Percentiles rank a stretch among this genome's conserved stretches.
Evolutionary conservation across 2,797 vertebrate species (phyloP).

Genomic region (Galaxias olidus): DNA sequence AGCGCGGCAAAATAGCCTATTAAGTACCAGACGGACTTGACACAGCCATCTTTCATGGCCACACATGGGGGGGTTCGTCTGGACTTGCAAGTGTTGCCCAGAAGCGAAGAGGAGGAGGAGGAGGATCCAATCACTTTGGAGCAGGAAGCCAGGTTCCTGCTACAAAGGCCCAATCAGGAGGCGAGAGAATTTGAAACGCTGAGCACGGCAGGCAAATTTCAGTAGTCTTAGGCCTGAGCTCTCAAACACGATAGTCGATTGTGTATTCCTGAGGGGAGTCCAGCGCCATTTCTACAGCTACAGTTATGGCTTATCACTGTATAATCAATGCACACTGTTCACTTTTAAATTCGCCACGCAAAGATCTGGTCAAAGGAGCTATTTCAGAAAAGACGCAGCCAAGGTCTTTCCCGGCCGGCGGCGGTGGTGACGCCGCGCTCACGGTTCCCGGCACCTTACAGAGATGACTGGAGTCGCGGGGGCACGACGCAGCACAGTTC

Average conservation of each 20-base stretch:
- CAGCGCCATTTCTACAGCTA: too few species aligned
- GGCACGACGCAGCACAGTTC: slow-evolving; percentile 42
- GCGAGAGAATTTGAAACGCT: neutral
- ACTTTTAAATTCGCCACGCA: too few species aligned
- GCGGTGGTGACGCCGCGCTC: slow-evolving; percentile 8
- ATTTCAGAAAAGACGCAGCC: neutral
- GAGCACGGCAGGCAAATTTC: too few species aligned
- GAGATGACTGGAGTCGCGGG: slow-evolving; percentile 36
- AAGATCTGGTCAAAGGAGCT: neutral
- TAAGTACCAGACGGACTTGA: slow-evolving; percentile 58
- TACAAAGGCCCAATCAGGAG: slow-evolving; percentile 25
- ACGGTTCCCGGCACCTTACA: slow-evolving; percentile 23
- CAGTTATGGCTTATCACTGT: too few species aligned
- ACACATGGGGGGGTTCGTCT: slow-evolving; percentile 48
- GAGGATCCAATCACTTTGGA: slow-evolving; percentile 39
- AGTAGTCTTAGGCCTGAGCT: too few species aligned
- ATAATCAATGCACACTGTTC: too few species aligned
- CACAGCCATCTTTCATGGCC: slow-evolving; percentile 61
- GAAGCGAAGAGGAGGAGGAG: slow-evolving; percentile 49
- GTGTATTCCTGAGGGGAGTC: too few species aligned
- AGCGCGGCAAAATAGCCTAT: slow-evolving; percentile 53
- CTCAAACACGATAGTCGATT: too few species aligned
- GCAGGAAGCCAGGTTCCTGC: slow-evolving; percentile 30
- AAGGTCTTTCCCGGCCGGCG: neutral
- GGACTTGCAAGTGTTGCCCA: slow-evolving; percentile 52